These are phyloP conservation scores for Ptilorrhoa leucosticta DNA, from an alignment of 2,113 vertebrate genomes.

Conservation along the genomic window DNA sequence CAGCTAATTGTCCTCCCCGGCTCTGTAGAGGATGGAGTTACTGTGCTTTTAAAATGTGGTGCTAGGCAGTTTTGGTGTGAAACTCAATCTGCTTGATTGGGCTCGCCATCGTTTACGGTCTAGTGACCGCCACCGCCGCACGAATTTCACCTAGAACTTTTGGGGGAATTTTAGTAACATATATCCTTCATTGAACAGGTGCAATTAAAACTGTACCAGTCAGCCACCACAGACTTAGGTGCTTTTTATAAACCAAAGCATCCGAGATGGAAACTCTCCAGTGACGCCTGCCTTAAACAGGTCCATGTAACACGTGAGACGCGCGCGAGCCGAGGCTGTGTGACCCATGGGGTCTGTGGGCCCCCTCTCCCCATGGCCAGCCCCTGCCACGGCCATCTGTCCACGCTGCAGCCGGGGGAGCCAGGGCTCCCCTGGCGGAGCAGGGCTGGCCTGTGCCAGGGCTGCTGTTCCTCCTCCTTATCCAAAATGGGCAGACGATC, in stretches of 20 bases:
- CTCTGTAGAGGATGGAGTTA: background rate
- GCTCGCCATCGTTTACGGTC: background rate
- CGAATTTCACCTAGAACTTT: conserved; percentile 50
- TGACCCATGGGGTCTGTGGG: background rate
- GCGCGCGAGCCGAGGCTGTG: rapidly evolving
- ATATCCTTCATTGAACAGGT: background rate
- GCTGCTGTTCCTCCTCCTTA: conserved; percentile 10
- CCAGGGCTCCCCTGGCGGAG: background rate
- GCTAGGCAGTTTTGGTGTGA: background rate
- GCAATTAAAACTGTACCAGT: background rate
- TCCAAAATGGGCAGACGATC: background rate
- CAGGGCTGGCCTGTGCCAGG: background rate
- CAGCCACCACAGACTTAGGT: background rate
- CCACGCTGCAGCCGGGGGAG: background rate
- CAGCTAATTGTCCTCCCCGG: background rate
- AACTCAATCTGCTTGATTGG: conserved; percentile 25
- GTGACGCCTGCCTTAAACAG: rapidly evolving
- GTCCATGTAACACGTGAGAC: rapidly evolving
- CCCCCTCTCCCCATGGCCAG: background rate
- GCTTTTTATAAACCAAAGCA: background rate
- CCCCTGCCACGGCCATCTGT: background rate
- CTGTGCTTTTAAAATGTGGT: background rate
- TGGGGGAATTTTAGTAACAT: conserved; percentile 70
- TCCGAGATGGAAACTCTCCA: background rate
- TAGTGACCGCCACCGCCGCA: background rate